Conservation (phyloP, 2,888 invertebrate genomes). For the Nomada flava region DNA sequence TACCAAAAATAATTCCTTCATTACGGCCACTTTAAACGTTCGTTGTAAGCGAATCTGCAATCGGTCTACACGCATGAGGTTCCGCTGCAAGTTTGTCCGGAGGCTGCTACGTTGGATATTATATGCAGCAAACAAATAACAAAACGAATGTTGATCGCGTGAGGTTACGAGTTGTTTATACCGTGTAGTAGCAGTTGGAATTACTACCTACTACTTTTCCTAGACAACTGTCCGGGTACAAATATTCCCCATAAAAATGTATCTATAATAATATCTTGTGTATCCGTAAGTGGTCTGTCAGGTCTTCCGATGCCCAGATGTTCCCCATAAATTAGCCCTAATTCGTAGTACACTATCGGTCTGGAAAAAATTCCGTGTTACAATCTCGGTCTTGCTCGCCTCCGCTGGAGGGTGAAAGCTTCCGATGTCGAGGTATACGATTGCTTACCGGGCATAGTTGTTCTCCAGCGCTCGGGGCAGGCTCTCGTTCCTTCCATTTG, state of each 20-base stretch:
- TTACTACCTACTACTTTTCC: no score
- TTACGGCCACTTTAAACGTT: no score
- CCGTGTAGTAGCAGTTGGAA: no score
- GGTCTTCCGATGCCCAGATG: background rate
- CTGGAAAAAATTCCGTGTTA: conserved; percentile 19
- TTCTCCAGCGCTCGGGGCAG: conserved; percentile 31
- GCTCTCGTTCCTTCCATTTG: conserved; percentile 55
- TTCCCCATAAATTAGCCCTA: conserved; percentile 16
- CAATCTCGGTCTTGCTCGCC: conserved; percentile 19
- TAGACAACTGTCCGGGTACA: no score
- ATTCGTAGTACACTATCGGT: conserved; percentile 23
- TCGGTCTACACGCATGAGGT: no score
- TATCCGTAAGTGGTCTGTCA: background rate
- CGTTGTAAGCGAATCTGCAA: no score
- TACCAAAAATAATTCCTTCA: no score
- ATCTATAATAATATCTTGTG: background rate
- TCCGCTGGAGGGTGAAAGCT: conserved; percentile 51
- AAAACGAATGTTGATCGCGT: no score
- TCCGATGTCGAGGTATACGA: conserved; percentile 35
- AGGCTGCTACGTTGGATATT: no score
- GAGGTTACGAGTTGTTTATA: no score
- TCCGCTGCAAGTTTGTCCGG: no score
- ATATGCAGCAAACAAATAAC: no score
- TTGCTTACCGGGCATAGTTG: conserved; percentile 49
- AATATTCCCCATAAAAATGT: background rate